Base-by-base conservation (phyloP, 2,797 vertebrate species). In the Myotis myotis region DNA sequence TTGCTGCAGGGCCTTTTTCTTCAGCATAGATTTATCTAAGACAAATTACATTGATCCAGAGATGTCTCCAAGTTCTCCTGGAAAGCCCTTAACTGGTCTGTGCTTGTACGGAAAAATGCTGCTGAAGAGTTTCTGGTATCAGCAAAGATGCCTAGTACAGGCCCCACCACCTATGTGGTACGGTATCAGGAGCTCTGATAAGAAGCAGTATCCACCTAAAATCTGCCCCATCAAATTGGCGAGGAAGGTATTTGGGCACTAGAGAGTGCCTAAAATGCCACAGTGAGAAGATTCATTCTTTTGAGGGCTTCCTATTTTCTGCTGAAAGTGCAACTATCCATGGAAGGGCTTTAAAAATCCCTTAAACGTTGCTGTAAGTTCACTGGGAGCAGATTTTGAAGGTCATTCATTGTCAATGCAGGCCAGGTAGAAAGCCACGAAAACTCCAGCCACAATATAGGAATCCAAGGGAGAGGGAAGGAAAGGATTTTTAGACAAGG, bases 101-200 rank as follows among this genome's bases (percentile, higher is more conserved):
- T 44, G 64, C 20, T 71, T 91, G 81, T 76, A 79, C 71, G 87
- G 79, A 57, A 91, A 94, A 92, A 81, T 66, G 20, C 80, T 93
- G 68, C 70, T 72, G 30, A 84, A 20, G 44, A 84, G 75, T 30
- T 93, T 96, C 76, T 62, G 81, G 44, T 80, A 91, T 85, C 57
- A 86, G 23, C 70, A 90, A 88, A 83, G 71, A 87, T 57, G n/a
- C 33, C 22, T 80, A 20, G 57, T 33, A 28, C 12, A 25, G 1
- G 6, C 85, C 53, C 51, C 38, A 70, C 2, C 38, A 76, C 49
- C 60, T 76, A 11, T 33, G 38, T 86, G 80, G 47, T 78, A 66
- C 2, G 6, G 3, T 66, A 30, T 75, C 41, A 84, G 85, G 51
- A 92, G 44, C 44, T 33, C 64, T 86, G 47, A 79, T 92, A 91